Conservation (phyloP, 2,797 vertebrate species). For the Knipowitschia caucasica region DNA sequence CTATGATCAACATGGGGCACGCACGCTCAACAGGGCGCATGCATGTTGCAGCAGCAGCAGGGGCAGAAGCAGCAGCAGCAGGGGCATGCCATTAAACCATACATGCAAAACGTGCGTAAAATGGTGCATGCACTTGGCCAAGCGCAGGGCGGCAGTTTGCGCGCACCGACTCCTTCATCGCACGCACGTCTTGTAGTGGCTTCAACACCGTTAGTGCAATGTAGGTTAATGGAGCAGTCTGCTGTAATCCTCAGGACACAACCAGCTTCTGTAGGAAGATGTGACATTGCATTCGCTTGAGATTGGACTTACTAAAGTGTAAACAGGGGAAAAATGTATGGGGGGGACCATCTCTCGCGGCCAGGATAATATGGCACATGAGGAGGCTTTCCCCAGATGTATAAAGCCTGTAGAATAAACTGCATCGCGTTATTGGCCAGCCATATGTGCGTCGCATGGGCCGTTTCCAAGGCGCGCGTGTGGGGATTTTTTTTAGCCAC, state of each 20-base stretch:
- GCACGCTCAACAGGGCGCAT: slow-evolving; percentile 18
- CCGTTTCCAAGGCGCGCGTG: slow-evolving; percentile 17
- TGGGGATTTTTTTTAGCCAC: slow-evolving; percentile 5
- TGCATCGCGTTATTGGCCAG: slow-evolving; percentile 34
- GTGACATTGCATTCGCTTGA: slow-evolving; percentile 38
- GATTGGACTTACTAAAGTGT: slow-evolving; percentile 49
- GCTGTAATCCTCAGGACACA: slow-evolving; percentile 55
- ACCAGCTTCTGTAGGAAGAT: slow-evolving; percentile 32
- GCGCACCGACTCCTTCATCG: slow-evolving; percentile 18
- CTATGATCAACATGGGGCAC: slow-evolving; percentile 21
- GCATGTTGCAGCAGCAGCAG: slow-evolving; percentile 28
- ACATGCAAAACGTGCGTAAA: slow-evolving; percentile 3
- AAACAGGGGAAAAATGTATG: slow-evolving; percentile 13
- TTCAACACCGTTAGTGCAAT: slow-evolving; percentile 43
- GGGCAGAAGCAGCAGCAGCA: too few relatives aligned
- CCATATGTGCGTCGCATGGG: slow-evolving; percentile 35
- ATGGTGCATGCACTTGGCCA: neutral
- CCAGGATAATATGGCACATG: slow-evolving; percentile 23
- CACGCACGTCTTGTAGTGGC: slow-evolving; percentile 13
- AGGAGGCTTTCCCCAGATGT: slow-evolving; percentile 1
- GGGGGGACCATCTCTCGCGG: slow-evolving; percentile 12
- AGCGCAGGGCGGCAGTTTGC: slow-evolving; percentile 9
- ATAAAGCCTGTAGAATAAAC: slow-evolving; percentile 9
- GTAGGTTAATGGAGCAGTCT: slow-evolving; percentile 65
- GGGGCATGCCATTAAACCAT: slow-evolving; percentile 21